Evolutionary conservation across 2,113 vertebrate genomes (phyloP).

Genomic region (Pionites leucogaster): DNA sequence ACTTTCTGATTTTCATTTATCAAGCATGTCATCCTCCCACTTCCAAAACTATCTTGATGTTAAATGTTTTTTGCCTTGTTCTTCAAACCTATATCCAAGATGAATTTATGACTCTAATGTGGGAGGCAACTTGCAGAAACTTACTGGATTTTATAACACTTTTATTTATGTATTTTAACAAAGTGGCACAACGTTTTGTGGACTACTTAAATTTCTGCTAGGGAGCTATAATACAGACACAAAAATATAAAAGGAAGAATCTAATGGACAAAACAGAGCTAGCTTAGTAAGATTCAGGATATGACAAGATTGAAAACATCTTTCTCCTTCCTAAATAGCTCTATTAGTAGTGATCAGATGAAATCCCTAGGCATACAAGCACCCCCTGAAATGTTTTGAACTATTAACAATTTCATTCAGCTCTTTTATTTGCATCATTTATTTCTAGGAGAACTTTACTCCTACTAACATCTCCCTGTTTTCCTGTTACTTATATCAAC

Average conservation of each 20-base stretch:
- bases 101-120: not conserved
- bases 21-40: not conserved
- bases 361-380: not conserved
- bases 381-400: not conserved
- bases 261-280: not conserved
- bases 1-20: not conserved
- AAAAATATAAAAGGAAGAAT: not conserved
- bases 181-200: not conserved
- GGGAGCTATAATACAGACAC: not conserved
- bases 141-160: not conserved
- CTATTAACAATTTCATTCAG: not conserved
- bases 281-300: not conserved
- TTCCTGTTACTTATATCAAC: not conserved
- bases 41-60: not conserved
- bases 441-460: not conserved
- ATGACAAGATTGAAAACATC: not conserved
- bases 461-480: not conserved
- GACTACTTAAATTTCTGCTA: not conserved
- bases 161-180: not conserved
- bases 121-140: not conserved
- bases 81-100: not conserved
- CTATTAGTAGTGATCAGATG: not conserved
- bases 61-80: not conserved
- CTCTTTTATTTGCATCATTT: not conserved
- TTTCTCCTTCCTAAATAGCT: not conserved